Conservation (phyloP, 2,113 vertebrate genomes). For the Takifugu bimaculatus region DNA sequence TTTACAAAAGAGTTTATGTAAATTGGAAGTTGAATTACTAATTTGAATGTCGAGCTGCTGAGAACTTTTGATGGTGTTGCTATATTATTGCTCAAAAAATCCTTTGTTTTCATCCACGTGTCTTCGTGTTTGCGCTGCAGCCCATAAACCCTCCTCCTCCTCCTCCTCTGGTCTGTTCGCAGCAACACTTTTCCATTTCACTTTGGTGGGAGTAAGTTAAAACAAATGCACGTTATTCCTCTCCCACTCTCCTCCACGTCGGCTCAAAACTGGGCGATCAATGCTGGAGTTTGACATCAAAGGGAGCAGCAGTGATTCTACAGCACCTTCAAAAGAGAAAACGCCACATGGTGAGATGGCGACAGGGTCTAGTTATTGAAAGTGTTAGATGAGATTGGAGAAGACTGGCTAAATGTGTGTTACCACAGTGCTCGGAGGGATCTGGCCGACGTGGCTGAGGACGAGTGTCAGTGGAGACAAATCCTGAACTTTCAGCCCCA, state of each 20-base stretch:
- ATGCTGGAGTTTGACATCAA: constrained; percentile 69
- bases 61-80: too few species aligned
- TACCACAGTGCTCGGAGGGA: constrained; percentile 51
- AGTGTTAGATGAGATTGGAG: constrained; percentile 70
- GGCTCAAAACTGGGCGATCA: constrained; percentile 69
- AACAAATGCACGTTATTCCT: constrained; percentile 64
- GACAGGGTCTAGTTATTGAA: constrained; percentile 58
- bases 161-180: too few species aligned
- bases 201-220: constrained; percentile 66
- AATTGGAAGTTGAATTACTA: too few species aligned
- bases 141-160: too few species aligned
- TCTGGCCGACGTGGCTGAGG: constrained; percentile 64
- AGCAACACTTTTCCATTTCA: constrained; percentile 35
- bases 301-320: constrained; percentile 64
- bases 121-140: too few species aligned
- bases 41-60: too few species aligned
- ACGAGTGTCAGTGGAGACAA: constrained; percentile 33
- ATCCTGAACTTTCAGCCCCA: too few species aligned
- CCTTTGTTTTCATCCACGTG: too few species aligned
- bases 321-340: constrained; percentile 70
- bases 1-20: too few species aligned
- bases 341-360: constrained; percentile 67
- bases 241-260: constrained; percentile 49
- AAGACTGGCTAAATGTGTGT: constrained; percentile 46
- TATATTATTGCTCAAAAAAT: too few species aligned